Base-by-base conservation (phyloP, 2,797 vertebrate species). In the Choloepus didactylus region DNA sequence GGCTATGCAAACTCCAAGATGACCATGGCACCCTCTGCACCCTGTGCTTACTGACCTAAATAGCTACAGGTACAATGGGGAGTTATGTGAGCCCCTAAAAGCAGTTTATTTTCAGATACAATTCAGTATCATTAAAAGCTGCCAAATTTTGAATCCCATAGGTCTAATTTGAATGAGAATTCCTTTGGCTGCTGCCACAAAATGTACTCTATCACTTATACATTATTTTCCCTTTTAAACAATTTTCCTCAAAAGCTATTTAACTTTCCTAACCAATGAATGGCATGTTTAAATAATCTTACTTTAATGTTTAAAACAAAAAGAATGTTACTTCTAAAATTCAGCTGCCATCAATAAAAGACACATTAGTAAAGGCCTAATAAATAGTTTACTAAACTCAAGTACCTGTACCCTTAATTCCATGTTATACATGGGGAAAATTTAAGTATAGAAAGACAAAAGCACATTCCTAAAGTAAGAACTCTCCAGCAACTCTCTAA, bases 291-390 rank as follows among this genome's bases (percentile, higher is more conserved):
- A 73, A 94, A 60, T 83, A 56, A 96, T 67, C 41, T 85, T 73
- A 79, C 23, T 86, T 86, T 72, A 91, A 83, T 31, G 70, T 18
- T 12, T 60, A 69, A 93, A 92, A 82, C 14, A 72, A 21, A 5
- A 70, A 88, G 18, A 81, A 76, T 27, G 14, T 12, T 79, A 89
- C 25, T 92, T 92, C 66, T 83, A 85, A 92, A 87, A 87, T 95
- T 41, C 2, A 92, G 25, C 14, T 75, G 25, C 25, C 73, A 85
- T 94, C 81, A 77, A 83, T 77, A 83, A 83, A 90, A 84, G 23
- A 86, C 66, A 66, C 3, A 86, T 31, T 70, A 82, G 5, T 66
- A 59, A 84, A 25, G 31, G 31, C 81, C 18, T 19, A 87, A 82
- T 27, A 90, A 79, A 46, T 35, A 85, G 49, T 59, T 92, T 73